Base-by-base conservation (phyloP, 2,113 vertebrate genomes). In the Microcebus tavaratra region DNA sequence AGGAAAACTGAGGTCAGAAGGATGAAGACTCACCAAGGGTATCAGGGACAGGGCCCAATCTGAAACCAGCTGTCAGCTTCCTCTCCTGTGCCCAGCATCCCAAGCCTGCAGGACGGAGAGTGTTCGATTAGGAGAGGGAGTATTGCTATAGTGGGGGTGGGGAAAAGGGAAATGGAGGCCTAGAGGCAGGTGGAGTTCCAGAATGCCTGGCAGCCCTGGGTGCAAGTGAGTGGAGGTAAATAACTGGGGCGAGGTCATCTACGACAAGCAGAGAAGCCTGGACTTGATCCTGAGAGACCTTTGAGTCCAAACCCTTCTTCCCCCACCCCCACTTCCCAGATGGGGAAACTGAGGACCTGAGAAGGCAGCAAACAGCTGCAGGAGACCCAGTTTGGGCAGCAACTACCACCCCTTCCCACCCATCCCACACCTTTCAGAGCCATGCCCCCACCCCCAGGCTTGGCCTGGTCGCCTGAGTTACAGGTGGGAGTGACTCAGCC, bases 401-500 rank as follows among this genome's bases (percentile, higher is more conserved):
- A 17, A 87, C 6, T 36, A 31, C 21, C 21, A 2, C 59, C 4
- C 5, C 8, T 8, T 31, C 7, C 45, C 18, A 0, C 50, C 23
- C 14, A 2, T 8, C 39, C n/a, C 4, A 4, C 10, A 13, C 5
- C 36, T 76, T 65, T 34, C 8, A 23, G 86, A 23, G 8, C 68
- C 11, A 29, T 6, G 14, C 31, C 42, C 45, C 50, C 79, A 57
- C 45, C 39, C 23, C 55, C 29, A 39, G 18, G 55, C 88, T n/a
- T 15, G 63, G 39, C 57, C 90, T 59, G 65, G 50, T 31, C 20
- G 0, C 75, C 68, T 23, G 78, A 80, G 42, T 59, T 48, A 50
- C 83, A 67, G 92, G 92, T 93, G 67, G 90, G 57, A n/a, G 83
- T 88, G 91, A 90, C 82, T 90, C 84, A 87, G 88, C 53, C 89